Base-by-base conservation (phyloP, 2,888 invertebrate genomes). In the Myopa tessellatipennis region DNA sequence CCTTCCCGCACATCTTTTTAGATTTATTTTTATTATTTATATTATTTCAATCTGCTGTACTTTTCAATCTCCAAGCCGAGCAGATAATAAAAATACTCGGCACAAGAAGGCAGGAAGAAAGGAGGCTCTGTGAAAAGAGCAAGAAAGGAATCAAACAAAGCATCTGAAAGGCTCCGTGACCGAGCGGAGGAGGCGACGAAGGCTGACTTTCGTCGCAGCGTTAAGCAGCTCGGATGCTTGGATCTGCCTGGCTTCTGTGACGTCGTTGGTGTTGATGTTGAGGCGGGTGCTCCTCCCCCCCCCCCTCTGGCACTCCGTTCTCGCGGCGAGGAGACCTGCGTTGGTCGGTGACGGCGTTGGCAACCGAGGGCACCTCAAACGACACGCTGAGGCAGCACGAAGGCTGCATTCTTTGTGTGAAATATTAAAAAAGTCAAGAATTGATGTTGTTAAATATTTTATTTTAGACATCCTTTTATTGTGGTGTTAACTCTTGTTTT, bases 11-110 rank as follows among this genome's bases (percentile, higher is more conserved):
- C 26, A 55, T 75, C 34, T 75, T 40, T 68, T 60, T 14, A 60
- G 38, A 58, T 74, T 74, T 65, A 65, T 65, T 74, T 73, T 61
- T 73, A 73, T 73, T 73, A 73, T 73, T 73, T 65, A 74, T 74
- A 45, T 74, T 74, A 74, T 74, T 65, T 63, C 65, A 63, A 74
- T 65, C 65, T 65, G 74, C 34, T 74, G 74, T 50, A 50, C 52
- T 74, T 74, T 52, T 63, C 52, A 50, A 74, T 74, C 63, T 16
- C 52, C 74, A 36, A 65, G 18, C 34, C 4, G 18, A 71, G 58
- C n/a, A 36, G 55, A 55, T 14, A n/a, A 69, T 45, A 16, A 26
- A 61, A 40, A 74, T 26, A 73, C n/a, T 34, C n/a, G 6, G 36
- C 18, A 36, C 7, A 36, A 36, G 3, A 3, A 40, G 40, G n/a